Evolutionary conservation across 2,113 vertebrate genomes (phyloP).

Genomic region (human (Homo sapiens)): DNA sequence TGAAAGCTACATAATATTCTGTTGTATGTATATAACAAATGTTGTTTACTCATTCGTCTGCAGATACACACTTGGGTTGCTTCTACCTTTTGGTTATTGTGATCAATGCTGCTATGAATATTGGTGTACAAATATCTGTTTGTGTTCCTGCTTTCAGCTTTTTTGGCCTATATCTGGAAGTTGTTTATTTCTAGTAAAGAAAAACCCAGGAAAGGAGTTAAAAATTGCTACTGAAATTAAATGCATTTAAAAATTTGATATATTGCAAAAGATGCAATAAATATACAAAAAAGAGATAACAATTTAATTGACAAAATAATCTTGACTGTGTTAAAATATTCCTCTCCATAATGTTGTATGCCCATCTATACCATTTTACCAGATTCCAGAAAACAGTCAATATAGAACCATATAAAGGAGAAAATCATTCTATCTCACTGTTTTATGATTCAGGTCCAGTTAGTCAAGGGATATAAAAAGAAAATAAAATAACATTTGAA

Average conservation of each 20-base stretch:
- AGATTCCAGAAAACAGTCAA: constrained; percentile 11
- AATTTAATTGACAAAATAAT: not conserved
- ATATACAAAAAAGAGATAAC: not conserved
- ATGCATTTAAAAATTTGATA: not conserved
- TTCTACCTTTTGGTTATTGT: not conserved
- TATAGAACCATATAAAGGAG: not conserved
- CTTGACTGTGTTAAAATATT: not conserved
- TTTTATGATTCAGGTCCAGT: not conserved
- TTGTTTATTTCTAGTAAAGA: not conserved
- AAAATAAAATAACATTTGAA: not conserved
- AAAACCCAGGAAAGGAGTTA: not conserved
- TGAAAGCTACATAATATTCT: not conserved
- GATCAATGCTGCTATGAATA: not conserved
- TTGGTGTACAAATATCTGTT: not conserved
- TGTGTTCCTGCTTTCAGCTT: not conserved
- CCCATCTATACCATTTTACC: not conserved
- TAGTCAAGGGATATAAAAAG: not conserved
- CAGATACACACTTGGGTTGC: not conserved
- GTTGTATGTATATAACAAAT: not conserved
- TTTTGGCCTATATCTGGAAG: not conserved
- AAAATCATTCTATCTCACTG: not conserved
- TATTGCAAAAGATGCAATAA: not conserved
- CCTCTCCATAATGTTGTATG: not conserved
- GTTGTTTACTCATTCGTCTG: not conserved
- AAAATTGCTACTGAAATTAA: not conserved